phyloP scores from a whole-genome alignment of 2,113 vertebrate genomes.

The Chaetura pelagica region DNA sequence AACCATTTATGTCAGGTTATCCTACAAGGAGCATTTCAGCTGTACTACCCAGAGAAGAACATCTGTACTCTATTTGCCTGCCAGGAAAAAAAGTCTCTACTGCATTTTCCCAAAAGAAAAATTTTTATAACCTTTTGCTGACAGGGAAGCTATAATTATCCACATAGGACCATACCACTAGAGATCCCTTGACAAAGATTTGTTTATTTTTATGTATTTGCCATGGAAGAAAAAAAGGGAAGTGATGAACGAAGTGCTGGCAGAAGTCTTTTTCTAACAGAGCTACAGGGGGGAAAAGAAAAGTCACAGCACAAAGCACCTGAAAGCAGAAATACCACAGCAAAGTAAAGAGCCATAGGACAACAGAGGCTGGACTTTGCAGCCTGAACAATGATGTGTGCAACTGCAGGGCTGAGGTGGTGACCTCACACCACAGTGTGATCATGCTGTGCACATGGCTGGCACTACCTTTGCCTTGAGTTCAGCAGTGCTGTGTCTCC shows the following conservation, averaged over 20 bases:
- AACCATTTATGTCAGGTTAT: slow-evolving; percentile 55
- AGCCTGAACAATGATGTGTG: background rate
- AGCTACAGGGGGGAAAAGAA: background rate
- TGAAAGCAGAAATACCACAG: background rate
- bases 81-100: slow-evolving; percentile 23
- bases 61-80: slow-evolving; percentile 63
- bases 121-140: slow-evolving; percentile 67
- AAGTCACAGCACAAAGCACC: background rate
- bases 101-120: slow-evolving; percentile 64
- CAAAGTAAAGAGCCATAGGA: background rate
- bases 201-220: slow-evolving; percentile 6
- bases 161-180: slow-evolving; percentile 51
- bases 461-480: fast-evolving
- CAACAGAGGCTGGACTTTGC: background rate
- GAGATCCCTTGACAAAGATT: slow-evolving; percentile 49
- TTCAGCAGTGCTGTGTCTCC: background rate
- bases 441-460: too few species aligned
- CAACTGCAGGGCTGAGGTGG: background rate
- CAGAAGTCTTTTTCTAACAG: slow-evolving; percentile 49
- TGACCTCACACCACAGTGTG: background rate
- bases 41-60: slow-evolving; percentile 42
- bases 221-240: background rate
- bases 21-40: slow-evolving; percentile 51
- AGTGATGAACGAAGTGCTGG: slow-evolving; percentile 6
- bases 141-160: slow-evolving; percentile 71